Conservation (phyloP, 2,888 invertebrate genomes). For the Serrognathus titanus region DNA sequence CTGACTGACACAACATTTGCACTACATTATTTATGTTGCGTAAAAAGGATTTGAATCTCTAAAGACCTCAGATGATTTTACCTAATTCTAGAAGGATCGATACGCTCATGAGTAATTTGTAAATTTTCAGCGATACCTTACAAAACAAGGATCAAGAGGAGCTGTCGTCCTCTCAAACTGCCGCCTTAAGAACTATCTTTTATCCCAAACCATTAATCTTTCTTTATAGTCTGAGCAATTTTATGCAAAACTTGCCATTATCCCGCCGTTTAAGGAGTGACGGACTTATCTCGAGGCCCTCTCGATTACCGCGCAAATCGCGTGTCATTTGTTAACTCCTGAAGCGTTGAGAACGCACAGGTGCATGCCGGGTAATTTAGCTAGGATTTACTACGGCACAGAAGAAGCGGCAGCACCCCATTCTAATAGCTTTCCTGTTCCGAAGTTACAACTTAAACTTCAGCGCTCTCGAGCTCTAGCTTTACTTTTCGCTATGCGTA, state of each 20-base stretch:
- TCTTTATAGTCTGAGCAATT: slow-evolving; percentile 4
- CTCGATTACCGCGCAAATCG: slow-evolving; percentile 46
- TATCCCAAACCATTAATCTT: slow-evolving; percentile 18
- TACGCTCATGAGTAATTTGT: no score
- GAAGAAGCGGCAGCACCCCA: slow-evolving; percentile 20
- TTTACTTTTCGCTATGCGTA: background rate
- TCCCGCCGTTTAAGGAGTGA: slow-evolving; percentile 29
- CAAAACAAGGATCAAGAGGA: slow-evolving; percentile 16
- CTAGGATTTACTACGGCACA: slow-evolving; percentile 41
- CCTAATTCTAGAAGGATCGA: no score
- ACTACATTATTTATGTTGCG: no score
- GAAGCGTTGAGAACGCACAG: slow-evolving; percentile 43
- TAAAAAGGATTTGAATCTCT: no score
- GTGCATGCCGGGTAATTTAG: slow-evolving; percentile 44
- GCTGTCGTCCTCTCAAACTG: slow-evolving; percentile 22
- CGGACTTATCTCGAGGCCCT: slow-evolving; percentile 39
- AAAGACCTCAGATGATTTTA: no score
- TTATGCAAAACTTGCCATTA: slow-evolving; percentile 11
- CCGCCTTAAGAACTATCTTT: slow-evolving; percentile 40
- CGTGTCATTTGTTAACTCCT: slow-evolving; percentile 47
- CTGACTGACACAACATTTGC: no score
- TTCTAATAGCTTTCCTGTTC: slow-evolving; percentile 23
- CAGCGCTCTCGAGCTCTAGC: slow-evolving; percentile 5
- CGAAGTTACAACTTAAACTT: slow-evolving; percentile 18
- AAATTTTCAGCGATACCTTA: background rate